Evolutionary conservation across 2,888 invertebrate genomes (phyloP).

Genomic region (Tetragnatha montana): DNA sequence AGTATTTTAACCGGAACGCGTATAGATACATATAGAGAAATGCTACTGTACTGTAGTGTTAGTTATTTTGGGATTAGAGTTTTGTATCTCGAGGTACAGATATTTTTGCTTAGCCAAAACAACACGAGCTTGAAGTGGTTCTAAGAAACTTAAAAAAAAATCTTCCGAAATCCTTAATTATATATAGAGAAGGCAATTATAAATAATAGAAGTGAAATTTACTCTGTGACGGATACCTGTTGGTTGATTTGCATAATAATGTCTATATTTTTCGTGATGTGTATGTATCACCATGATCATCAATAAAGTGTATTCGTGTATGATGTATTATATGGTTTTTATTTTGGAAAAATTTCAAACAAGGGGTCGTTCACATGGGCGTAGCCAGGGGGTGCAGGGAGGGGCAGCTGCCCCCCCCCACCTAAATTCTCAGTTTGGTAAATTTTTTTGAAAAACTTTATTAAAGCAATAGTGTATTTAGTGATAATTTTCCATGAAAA

Average conservation of each 20-base stretch:
- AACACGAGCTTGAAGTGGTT: slow-evolving; percentile 33
- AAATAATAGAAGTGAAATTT: background rate
- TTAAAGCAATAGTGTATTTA: no score
- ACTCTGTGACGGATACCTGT: background rate
- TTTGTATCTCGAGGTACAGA: slow-evolving; percentile 30
- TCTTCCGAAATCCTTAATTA: background rate
- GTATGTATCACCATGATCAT: slow-evolving; percentile 5
- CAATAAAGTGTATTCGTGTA: slow-evolving; percentile 46
- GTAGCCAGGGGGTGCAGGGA: no score
- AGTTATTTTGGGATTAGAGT: slow-evolving; percentile 40
- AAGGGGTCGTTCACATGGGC: no score
- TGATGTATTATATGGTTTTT: background rate
- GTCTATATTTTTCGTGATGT: slow-evolving; percentile 34
- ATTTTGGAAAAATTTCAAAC: background rate
- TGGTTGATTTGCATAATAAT: slow-evolving; percentile 28
- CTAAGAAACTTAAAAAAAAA: slow-evolving; percentile 2
- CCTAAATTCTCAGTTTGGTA: no score
- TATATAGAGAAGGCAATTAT: background rate
- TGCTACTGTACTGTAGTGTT: slow-evolving; percentile 11
- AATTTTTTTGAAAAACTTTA: no score
- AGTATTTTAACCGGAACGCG: slow-evolving; percentile 1
- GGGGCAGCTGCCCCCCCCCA: no score
- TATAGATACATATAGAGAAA: slow-evolving; percentile 23
- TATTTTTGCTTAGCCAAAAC: slow-evolving; percentile 44
- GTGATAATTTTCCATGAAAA: no score